A percentile compares a stretch with the other conserved stretches of the same genome.
Evolutionary conservation across 2,888 invertebrate genomes (phyloP).

Genomic region (Dendrolimus houi): DNA sequence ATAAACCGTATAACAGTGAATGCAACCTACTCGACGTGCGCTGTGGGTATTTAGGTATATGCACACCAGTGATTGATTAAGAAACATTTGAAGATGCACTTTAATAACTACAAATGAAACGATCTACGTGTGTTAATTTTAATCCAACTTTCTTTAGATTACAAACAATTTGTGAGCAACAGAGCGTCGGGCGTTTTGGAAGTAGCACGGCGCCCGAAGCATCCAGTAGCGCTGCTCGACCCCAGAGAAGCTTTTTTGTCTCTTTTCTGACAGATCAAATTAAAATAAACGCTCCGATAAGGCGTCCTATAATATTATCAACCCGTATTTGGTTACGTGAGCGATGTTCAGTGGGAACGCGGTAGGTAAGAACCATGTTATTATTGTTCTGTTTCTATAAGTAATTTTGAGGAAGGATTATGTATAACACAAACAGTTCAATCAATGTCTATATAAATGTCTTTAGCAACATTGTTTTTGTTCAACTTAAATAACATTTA

Average conservation of each 20-base stretch:
- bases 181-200: slow-evolving; percentile 1
- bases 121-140: neutral
- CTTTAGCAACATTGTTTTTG: too few relatives aligned
- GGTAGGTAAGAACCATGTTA: slow-evolving; percentile 45
- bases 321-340: slow-evolving; percentile 72
- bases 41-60: too few relatives aligned
- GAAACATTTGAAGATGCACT: too few relatives aligned
- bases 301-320: slow-evolving; percentile 67
- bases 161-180: too few relatives aligned
- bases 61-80: too few relatives aligned
- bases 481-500: too few relatives aligned
- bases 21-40: too few relatives aligned
- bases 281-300: slow-evolving; percentile 74
- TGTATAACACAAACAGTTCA: too few relatives aligned
- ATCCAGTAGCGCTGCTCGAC: slow-evolving; percentile 56
- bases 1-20: too few relatives aligned
- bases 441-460: too few relatives aligned
- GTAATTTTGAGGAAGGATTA: too few relatives aligned
- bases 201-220: slow-evolving; percentile 38
- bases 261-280: slow-evolving; percentile 73
- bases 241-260: slow-evolving; percentile 55
- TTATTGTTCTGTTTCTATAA: too few relatives aligned
- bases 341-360: slow-evolving; percentile 64
- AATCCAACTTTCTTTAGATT: neutral
- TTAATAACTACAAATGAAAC: neutral